Conservation (phyloP, 2,888 invertebrate species). For the Sphecodes monilicornis region DNA sequence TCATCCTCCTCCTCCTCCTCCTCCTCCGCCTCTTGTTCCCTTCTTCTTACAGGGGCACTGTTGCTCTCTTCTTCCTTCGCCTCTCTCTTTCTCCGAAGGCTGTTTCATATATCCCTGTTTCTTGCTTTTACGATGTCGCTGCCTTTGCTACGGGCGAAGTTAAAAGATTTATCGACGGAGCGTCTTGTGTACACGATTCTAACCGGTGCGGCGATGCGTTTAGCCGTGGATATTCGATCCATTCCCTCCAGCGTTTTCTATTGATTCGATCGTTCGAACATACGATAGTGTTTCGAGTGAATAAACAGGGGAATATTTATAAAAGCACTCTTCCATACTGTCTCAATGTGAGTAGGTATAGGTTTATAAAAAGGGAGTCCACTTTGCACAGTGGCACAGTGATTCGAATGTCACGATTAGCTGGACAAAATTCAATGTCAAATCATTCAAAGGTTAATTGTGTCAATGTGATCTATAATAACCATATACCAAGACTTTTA, state of each 20-base stretch:
- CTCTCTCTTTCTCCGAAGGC: background rate
- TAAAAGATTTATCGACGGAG: slow-evolving; percentile 69
- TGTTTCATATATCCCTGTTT: slow-evolving; percentile 57
- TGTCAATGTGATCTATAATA: no score
- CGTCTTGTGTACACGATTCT: slow-evolving; percentile 45
- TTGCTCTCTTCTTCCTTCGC: slow-evolving; percentile 20
- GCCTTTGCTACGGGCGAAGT: slow-evolving; percentile 52
- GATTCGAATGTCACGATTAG: no score
- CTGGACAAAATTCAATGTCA: no score
- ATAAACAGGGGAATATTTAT: background rate
- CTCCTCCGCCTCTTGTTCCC: slow-evolving; percentile 32
- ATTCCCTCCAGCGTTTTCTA: background rate
- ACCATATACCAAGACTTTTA: no score
- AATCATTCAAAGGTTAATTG: no score
- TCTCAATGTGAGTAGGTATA: no score
- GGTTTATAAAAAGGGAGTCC: no score
- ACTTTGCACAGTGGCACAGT: no score
- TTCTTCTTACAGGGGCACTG: slow-evolving; percentile 28
- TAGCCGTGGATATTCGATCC: slow-evolving; percentile 14
- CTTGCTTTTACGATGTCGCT: slow-evolving; percentile 49
- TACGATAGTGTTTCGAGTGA: background rate
- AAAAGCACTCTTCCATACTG: background rate
- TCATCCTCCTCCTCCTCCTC: slow-evolving; percentile 26
- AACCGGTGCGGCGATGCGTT: background rate
- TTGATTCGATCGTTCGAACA: background rate